phyloP scores from a whole-genome alignment of 2,113 vertebrate species.

The Chitala chitala region DNA sequence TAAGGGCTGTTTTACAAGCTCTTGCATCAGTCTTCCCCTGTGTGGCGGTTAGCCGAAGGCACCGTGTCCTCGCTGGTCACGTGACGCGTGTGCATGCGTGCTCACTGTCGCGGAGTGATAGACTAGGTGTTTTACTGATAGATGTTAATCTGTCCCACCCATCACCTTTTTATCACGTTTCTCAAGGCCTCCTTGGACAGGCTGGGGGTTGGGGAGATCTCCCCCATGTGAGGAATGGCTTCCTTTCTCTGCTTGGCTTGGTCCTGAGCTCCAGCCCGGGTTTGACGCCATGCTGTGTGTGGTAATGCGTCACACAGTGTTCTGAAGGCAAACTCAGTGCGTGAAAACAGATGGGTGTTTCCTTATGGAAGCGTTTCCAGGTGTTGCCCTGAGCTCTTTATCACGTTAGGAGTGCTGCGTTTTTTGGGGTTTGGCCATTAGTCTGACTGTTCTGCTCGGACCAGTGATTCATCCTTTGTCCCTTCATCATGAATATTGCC shows the following conservation, averaged over 20 bases:
- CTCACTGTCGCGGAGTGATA: neutral
- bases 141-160: neutral
- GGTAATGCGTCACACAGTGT: no score
- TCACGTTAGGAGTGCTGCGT: neutral
- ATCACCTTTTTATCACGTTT: neutral
- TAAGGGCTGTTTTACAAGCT: neutral
- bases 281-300: no score
- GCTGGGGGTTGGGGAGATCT: neutral
- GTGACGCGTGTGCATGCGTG: neutral
- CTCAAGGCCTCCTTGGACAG: neutral
- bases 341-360: neutral
- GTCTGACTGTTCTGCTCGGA: neutral
- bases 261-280: no score
- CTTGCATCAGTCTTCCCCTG: slow-evolving; percentile 18
- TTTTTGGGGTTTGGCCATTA: no score
- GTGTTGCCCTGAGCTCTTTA: neutral
- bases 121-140: neutral
- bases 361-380: neutral
- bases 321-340: neutral
- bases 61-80: neutral
- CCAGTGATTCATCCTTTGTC: slow-evolving; percentile 14
- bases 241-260: no score
- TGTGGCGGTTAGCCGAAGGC: neutral
- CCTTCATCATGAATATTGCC: neutral
- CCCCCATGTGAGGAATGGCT: no score